Evolutionary conservation across 1,140 invertebrate species (phyloP), one percentile per base, ranked within the genome.

Genomic region (Calephelis nemesis): DNA sequence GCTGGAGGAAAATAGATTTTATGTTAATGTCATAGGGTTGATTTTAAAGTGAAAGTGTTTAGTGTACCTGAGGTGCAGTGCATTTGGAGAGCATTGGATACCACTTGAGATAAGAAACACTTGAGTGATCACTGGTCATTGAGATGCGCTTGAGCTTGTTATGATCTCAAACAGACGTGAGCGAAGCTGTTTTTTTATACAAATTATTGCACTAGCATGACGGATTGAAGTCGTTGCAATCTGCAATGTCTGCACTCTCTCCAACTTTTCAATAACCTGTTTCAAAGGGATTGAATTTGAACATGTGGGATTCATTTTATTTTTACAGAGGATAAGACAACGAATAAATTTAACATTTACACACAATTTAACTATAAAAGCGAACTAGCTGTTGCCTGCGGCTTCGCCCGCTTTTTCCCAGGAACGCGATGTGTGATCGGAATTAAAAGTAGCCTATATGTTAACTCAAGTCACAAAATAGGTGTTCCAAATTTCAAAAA

Each of bases 41-140:
- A 69, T 58, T 49, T 64, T 69, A 63, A 65, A 13, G 30, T 64
- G 47, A 48, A 60, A 63, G 52, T 67, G 19, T 39, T 58, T 58
- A 10, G 19, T 12, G 54, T 6, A 12, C 19, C 54, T 39, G 11
- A 5, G 19, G 54, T 58, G 45, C 63, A 62, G 64, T 75, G 74
- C 73, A 77, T 75, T 77, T 75, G 71, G 76, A 74, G 67, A 68
- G 71, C 72, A 75, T 71, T 65, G 70, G 47, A 70, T 71, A 72
- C 67, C 70, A 75, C 74, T 81, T 52, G 73, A 81, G 78, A 78
- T 81, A 73, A 74, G 63, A 64, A 69, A 70, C 70, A 73, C 74
- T 74, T 42, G 71, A 81, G 60, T 9, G 62, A 72, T 71, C 66
- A 60, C 47, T 67, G 68, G 66, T 45, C 42, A 45, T 45, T 7